Evolutionary conservation across 1,140 invertebrate genomes (phyloP).

Genomic region (Chelonus insularis): DNA sequence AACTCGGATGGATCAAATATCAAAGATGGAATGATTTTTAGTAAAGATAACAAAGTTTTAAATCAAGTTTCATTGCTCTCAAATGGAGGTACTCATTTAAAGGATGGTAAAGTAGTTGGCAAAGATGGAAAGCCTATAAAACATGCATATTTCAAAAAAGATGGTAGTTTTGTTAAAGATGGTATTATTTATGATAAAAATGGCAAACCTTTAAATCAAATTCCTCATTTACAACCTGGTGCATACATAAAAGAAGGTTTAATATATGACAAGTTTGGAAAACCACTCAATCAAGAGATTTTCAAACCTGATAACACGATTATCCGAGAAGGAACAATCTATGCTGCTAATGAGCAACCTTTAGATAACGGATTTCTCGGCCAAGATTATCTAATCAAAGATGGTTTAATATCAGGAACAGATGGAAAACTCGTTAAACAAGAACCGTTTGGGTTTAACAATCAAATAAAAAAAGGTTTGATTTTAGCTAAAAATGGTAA

Average conservation of each 20-base stretch:
- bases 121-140: conserved; percentile 49
- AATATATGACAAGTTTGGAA: conserved; percentile 42
- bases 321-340: conserved; percentile 49
- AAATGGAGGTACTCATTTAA: conserved; percentile 47
- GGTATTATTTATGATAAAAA: conserved; percentile 42
- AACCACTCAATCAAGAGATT: conserved; percentile 46
- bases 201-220: conserved; percentile 45
- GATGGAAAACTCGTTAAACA: conserved; percentile 53
- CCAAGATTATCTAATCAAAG: conserved; percentile 46
- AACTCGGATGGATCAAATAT: conserved; percentile 50
- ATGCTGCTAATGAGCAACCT: conserved; percentile 36
- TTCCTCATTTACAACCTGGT: conserved; percentile 50
- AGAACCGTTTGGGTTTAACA: conserved; percentile 50
- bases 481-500: conserved; percentile 51
- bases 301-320: conserved; percentile 51
- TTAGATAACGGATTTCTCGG: conserved; percentile 45
- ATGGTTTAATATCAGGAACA: conserved; percentile 47
- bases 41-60: conserved; percentile 48
- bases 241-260: conserved; percentile 48
- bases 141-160: conserved; percentile 44
- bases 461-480: conserved; percentile 48
- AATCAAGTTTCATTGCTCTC: conserved; percentile 39
- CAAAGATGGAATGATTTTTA: conserved; percentile 49
- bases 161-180: conserved; percentile 51
- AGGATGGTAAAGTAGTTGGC: conserved; percentile 50